phyloP scores from a whole-genome alignment of 2,888 invertebrate species.

The Stenodera caucasica region DNA sequence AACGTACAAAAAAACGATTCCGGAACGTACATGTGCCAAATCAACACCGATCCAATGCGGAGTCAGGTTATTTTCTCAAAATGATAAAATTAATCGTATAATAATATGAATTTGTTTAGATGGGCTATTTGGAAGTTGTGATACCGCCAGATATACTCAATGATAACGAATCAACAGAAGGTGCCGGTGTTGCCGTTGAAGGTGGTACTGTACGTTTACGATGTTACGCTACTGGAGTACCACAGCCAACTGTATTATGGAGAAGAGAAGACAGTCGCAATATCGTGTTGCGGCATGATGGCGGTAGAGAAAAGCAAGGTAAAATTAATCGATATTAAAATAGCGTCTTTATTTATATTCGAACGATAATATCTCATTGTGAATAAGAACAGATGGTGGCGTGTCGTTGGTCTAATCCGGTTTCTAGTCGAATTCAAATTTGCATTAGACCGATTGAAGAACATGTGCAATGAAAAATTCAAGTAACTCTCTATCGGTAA shows the following conservation, averaged over 20 bases:
- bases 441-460: conserved; percentile 46
- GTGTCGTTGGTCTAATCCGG: conserved; percentile 46
- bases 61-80: no score
- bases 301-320: conserved; percentile 74
- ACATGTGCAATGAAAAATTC: conserved; percentile 54
- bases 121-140: conserved; percentile 83
- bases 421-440: conserved; percentile 44
- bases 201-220: conserved; percentile 71
- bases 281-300: conserved; percentile 75
- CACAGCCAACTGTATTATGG: conserved; percentile 80
- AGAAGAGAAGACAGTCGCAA: conserved; percentile 79
- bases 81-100: no score
- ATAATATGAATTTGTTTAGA: conserved; percentile 59
- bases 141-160: conserved; percentile 86
- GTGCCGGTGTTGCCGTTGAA: conserved; percentile 85
- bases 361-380: conserved; percentile 28
- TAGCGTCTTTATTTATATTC: conserved; percentile 26
- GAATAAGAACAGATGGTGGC: conserved; percentile 45
- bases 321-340: conserved; percentile 39
- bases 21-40: conserved; percentile 83
- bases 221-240: conserved; percentile 78
- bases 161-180: conserved; percentile 76
- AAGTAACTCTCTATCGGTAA: conserved; percentile 49
- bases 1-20: conserved; percentile 79
- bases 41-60: conserved; percentile 76